Base-by-base conservation (phyloP, 1,140 invertebrate genomes). In the Elysia chlorotica region DNA sequence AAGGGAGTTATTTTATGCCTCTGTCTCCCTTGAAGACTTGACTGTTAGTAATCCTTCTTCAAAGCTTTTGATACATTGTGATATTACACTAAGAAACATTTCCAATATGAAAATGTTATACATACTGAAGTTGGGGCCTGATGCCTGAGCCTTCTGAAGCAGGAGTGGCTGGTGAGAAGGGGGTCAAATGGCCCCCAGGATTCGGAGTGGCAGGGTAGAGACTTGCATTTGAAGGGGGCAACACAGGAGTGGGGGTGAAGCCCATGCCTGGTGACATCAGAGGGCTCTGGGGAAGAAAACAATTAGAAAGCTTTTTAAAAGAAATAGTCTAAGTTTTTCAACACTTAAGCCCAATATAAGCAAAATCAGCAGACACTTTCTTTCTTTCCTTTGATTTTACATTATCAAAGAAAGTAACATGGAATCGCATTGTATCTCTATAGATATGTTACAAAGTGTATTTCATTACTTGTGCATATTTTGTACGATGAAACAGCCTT, bases 81-180 rank as follows among this genome's bases (percentile, higher is more conserved):
- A n/a, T n/a, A n/a, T n/a, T n/a, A n/a, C n/a, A n/a, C n/a, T n/a
- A n/a, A n/a, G 41, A 48, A 14, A 48, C 59, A 62, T 68, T 28
- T 41, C 33, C n/a, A 48, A 30, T 65, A 66, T 63, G 21, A 23
- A 23, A 54, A 61, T 1, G 57, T 23, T 57, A 61, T 17, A 56
- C 76, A 91, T 91, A 96, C 95, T 98, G 96, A 84, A 98, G 89
- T 85, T 97, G 95, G 65, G 97, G 96, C 61, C 96, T 90, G 80
- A 98, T 97, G 63, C 94, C 95, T 72, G 96, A 94, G 89, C 97
- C 96, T 35, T 94, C 94, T 19, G 96, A 96, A 76, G 95, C 93
- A 74, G 96, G 96, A 2, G 96, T 97, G 90, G 96, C 94, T 30
- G 96, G 96, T 17, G 96, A 97, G 91, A 96, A 94, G 1, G 96